Evolutionary conservation across 92 coral and sea anemone genomes (phyloP).

Genomic region (Palythoa heliodiscus): DNA sequence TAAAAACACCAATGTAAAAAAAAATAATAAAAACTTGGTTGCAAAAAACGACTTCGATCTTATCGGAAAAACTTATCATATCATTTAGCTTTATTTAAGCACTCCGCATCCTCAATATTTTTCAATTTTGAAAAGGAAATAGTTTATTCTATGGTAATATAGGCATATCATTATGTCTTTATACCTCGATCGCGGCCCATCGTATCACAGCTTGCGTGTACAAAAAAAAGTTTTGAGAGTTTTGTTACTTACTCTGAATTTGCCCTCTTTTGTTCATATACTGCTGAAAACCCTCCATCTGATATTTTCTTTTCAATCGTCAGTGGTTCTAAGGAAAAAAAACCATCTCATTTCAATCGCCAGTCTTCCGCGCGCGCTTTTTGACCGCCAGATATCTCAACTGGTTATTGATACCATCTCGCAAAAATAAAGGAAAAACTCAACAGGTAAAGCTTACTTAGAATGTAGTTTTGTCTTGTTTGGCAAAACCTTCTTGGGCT

Average conservation of each 20-base stretch:
- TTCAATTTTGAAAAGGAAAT: too few relatives aligned
- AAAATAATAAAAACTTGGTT: too few relatives aligned
- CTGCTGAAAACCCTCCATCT: slow-evolving; percentile 71
- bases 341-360: too few relatives aligned
- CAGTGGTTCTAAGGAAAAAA: slow-evolving; percentile 75
- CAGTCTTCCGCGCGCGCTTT: not conserved
- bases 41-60: too few relatives aligned
- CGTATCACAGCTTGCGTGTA: not conserved
- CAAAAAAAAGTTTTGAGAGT: not conserved
- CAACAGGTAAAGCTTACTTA: slow-evolving; percentile 63
- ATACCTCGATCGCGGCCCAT: too few relatives aligned
- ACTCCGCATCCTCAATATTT: not conserved
- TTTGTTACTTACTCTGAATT: slow-evolving; percentile 60
- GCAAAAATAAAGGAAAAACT: not conserved
- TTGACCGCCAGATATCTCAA: not conserved
- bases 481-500: slow-evolving; percentile 91
- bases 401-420: not conserved
- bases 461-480: slow-evolving; percentile 86
- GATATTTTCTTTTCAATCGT: slow-evolving; percentile 77
- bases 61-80: not conserved
- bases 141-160: too few relatives aligned
- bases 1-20: too few relatives aligned
- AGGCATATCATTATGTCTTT: too few relatives aligned
- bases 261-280: slow-evolving; percentile 58
- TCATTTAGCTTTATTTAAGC: not conserved